phyloP scores from a whole-genome alignment of 1,140 invertebrate species.

The Heliothis subflexa region DNA sequence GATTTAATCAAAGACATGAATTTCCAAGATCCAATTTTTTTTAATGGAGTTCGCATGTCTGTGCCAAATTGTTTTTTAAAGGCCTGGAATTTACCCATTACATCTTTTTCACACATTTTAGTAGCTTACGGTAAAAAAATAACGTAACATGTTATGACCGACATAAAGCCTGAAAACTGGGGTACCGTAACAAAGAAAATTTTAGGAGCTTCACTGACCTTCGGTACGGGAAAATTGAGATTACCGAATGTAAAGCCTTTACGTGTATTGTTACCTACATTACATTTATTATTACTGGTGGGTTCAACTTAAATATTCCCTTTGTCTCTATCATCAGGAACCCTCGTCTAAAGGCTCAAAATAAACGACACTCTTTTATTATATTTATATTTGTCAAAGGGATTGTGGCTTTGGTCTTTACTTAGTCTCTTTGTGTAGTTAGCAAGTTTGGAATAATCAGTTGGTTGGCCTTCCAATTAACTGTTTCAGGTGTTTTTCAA shows the following conservation, averaged over 20 bases:
- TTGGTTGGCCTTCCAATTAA: neutral
- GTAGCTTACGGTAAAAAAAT: neutral
- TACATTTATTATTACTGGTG: neutral
- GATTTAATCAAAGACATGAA: too few relatives aligned
- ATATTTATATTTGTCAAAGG: slow-evolving; percentile 20
- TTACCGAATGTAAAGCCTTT: too few relatives aligned
- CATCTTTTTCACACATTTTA: too few relatives aligned
- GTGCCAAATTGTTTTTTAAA: too few relatives aligned
- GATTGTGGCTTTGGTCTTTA: slow-evolving; percentile 24
- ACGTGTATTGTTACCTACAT: neutral
- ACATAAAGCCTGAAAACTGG: neutral
- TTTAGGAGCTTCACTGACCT: neutral
- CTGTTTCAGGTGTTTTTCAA: neutral
- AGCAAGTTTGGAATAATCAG: neutral
- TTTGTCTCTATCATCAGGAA: neutral
- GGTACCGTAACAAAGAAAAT: neutral
- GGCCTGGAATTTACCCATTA: too few relatives aligned
- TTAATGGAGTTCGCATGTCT: too few relatives aligned
- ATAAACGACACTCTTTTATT: slow-evolving; percentile 14
- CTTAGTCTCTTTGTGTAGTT: slow-evolving; percentile 23
- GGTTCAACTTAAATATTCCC: neutral
- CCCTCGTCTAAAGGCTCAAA: slow-evolving; percentile 12
- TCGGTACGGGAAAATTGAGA: neutral
- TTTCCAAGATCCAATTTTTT: too few relatives aligned
- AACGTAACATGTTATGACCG: neutral